These are phyloP conservation scores for Prunella strophiata DNA, from an alignment of 2,797 vertebrate species.

Conservation along the genomic window DNA sequence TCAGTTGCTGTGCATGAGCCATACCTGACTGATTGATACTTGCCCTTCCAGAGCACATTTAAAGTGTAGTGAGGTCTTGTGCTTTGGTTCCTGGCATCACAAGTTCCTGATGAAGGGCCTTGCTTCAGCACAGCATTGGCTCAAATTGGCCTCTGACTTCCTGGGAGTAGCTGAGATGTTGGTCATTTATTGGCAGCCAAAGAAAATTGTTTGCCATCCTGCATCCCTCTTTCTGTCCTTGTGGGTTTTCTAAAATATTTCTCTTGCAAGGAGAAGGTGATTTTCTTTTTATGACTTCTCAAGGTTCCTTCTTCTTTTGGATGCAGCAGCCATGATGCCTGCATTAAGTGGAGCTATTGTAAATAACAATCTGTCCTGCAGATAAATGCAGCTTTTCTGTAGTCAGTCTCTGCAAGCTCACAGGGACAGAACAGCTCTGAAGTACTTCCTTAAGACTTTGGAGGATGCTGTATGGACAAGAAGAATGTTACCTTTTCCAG, in stretches of 20 bases:
- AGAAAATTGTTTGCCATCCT: background rate
- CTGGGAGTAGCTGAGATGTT: background rate
- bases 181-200: background rate
- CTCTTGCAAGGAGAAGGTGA: background rate
- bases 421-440: background rate
- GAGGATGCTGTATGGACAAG: background rate
- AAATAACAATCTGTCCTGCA: conserved; percentile 45
- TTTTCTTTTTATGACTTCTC: conserved; percentile 60
- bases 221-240: background rate
- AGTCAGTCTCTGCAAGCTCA: background rate
- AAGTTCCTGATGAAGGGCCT: background rate
- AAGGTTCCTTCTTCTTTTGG: background rate
- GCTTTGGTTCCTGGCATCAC: background rate
- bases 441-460: background rate
- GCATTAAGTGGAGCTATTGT: conserved; percentile 40
- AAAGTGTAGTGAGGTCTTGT: background rate
- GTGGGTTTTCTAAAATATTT: background rate
- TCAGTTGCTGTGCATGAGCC: conserved; percentile 3
- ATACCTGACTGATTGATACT: background rate
- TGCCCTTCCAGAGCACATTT: conserved; percentile 37
- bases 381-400: conserved; percentile 33
- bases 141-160: conserved; percentile 21
- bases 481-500: background rate
- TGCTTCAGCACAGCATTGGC: background rate
- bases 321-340: background rate